Evolutionary conservation across 2,113 vertebrate genomes (phyloP).

Genomic region (Amazona guildingii): DNA sequence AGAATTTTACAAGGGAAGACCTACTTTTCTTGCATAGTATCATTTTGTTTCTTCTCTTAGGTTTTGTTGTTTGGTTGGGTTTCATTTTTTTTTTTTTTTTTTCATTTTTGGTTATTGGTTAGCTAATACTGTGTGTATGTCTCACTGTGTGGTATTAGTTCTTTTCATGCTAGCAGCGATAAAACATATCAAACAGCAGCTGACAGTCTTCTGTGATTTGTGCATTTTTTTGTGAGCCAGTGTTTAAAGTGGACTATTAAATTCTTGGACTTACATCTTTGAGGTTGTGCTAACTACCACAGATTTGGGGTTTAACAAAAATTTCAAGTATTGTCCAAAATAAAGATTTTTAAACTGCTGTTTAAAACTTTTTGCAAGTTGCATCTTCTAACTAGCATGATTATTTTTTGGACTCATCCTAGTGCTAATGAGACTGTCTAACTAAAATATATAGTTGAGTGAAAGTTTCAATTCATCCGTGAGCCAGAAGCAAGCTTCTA

Average conservation of each 20-base stretch:
- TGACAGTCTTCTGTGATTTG: neutral
- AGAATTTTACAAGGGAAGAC: neutral
- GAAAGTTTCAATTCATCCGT: neutral
- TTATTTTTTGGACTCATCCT: neutral
- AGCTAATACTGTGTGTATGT: neutral
- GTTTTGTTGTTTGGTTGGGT: neutral
- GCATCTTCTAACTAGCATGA: neutral
- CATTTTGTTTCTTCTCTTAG: neutral
- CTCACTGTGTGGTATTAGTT: neutral
- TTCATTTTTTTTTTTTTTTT: neutral
- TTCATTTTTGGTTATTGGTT: neutral
- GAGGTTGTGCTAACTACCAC: neutral
- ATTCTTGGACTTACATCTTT: neutral
- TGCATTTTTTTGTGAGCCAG: neutral
- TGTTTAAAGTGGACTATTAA: neutral
- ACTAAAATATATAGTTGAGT: neutral
- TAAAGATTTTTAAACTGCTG: neutral
- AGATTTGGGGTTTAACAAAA: neutral
- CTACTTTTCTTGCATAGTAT: neutral
- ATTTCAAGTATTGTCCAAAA: neutral
- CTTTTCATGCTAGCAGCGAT: neutral
- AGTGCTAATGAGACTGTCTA: neutral
- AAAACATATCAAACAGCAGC: neutral
- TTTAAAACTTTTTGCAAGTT: neutral
- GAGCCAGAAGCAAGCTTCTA: neutral